Evolutionary conservation across 2,113 vertebrate species (phyloP).

Genomic region (Phylloscopus trochilus): DNA sequence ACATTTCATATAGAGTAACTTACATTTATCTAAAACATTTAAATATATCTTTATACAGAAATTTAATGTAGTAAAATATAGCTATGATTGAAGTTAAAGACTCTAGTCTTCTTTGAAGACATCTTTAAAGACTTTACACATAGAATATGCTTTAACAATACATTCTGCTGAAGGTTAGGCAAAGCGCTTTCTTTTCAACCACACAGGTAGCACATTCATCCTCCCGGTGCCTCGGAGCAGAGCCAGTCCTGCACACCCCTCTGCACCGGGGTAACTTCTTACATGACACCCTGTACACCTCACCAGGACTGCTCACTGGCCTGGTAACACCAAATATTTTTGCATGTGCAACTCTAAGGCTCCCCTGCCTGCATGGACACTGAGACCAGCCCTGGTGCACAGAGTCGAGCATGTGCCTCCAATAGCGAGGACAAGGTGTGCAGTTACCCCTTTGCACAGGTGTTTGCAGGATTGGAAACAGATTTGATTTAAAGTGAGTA

Average conservation of each 20-base stretch:
- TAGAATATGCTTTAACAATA: constrained; percentile 82
- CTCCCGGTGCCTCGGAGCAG: background rate
- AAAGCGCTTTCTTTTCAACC: constrained; percentile 78
- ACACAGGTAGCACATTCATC: constrained; percentile 74
- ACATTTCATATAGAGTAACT: constrained; percentile 77
- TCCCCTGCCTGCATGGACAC: fast-evolving
- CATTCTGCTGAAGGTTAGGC: constrained; percentile 86
- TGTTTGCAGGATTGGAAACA: background rate
- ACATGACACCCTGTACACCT: fast-evolving
- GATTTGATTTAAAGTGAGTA: background rate
- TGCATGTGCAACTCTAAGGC: background rate
- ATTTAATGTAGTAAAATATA: constrained; percentile 88
- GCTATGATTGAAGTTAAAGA: constrained; percentile 85
- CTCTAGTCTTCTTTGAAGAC: constrained; percentile 87
- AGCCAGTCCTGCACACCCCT: constrained; percentile 21
- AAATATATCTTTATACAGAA: constrained; percentile 84
- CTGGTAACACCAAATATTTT: background rate
- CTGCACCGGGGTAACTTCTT: background rate
- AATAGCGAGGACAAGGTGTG: fast-evolving
- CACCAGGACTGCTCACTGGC: background rate
- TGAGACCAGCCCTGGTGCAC: background rate
- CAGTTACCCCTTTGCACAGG: background rate
- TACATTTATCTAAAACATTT: constrained; percentile 79
- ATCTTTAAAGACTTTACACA: constrained; percentile 82
- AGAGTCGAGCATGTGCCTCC: background rate